These are phyloP conservation scores for Heterodera filipjevi DNA, from an alignment of 2,888 invertebrate genomes.

Conservation along the genomic window DNA sequence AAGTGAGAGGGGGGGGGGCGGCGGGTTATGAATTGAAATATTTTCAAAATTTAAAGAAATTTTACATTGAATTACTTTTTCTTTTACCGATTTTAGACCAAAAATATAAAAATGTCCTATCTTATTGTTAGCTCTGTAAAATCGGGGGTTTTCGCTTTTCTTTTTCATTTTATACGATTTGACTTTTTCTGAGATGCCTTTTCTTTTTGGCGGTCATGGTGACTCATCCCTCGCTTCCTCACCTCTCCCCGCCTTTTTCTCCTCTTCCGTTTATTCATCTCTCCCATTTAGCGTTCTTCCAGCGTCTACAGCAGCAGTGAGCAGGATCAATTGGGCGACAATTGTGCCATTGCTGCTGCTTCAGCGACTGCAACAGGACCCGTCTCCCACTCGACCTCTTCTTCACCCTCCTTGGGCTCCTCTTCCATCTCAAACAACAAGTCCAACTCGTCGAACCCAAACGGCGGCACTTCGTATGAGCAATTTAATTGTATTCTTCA, in stretches of 20 bases:
- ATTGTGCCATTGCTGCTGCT: background rate
- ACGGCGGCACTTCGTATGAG: background rate
- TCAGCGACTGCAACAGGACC: background rate
- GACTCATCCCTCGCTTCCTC: background rate
- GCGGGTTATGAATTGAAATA: slow-evolving; percentile 28
- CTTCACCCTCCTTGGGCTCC: background rate
- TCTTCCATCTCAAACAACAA: background rate
- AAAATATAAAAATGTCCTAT: too few species aligned
- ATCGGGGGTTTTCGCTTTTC: too few species aligned
- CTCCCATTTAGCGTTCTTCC: slow-evolving; percentile 29
- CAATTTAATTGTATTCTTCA: too few species aligned
- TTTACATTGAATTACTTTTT: too few species aligned
- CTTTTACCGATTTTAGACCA: too few species aligned
- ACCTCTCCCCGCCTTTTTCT: background rate
- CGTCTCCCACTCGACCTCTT: background rate
- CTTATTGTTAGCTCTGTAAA: background rate
- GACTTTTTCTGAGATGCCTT: too few species aligned
- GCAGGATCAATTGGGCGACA: slow-evolving; percentile 31
- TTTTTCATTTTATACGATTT: too few species aligned
- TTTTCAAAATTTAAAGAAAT: too few species aligned
- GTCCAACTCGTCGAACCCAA: background rate
- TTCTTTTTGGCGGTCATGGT: background rate
- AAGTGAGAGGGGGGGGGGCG: background rate
- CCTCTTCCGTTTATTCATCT: background rate
- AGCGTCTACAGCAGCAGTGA: slow-evolving; percentile 47